phyloP scores from a whole-genome alignment of 2,113 vertebrate genomes.

The Psettodes erumei region DNA sequence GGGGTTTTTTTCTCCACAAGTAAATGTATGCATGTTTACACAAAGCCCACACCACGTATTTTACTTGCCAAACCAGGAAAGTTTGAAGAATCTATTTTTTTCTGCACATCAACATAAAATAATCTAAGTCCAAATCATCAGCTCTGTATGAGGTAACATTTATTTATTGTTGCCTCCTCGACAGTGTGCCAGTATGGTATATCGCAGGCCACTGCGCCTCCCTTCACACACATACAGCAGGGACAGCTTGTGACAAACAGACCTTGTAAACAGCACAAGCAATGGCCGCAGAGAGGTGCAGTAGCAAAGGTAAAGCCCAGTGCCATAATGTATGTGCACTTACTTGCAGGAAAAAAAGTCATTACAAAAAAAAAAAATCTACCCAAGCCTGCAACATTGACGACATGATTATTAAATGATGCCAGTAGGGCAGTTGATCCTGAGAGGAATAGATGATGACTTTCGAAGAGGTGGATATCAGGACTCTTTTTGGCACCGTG shows the following conservation, averaged over 20 bases:
- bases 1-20: neutral
- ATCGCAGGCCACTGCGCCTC: neutral
- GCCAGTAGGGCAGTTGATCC: neutral
- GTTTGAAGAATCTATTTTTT: neutral
- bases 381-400: neutral
- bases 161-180: neutral
- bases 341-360: neutral
- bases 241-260: conserved; percentile 12
- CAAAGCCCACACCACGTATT: neutral
- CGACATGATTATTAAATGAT: neutral
- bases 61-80: neutral
- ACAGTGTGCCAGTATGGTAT: neutral
- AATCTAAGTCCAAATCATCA: neutral
- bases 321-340: neutral
- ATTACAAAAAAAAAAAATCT: neutral
- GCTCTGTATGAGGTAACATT: neutral
- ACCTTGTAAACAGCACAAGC: neutral
- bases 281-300: neutral
- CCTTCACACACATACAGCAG: neutral
- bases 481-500: neutral
- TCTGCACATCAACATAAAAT: conserved; percentile 19
- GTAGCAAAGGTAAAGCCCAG: neutral
- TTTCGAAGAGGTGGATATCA: neutral
- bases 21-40: neutral
- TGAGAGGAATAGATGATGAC: neutral